These are phyloP conservation scores for Sarcophilus harrisii DNA, from an alignment of 2,797 vertebrate species.

Conservation along the genomic window DNA sequence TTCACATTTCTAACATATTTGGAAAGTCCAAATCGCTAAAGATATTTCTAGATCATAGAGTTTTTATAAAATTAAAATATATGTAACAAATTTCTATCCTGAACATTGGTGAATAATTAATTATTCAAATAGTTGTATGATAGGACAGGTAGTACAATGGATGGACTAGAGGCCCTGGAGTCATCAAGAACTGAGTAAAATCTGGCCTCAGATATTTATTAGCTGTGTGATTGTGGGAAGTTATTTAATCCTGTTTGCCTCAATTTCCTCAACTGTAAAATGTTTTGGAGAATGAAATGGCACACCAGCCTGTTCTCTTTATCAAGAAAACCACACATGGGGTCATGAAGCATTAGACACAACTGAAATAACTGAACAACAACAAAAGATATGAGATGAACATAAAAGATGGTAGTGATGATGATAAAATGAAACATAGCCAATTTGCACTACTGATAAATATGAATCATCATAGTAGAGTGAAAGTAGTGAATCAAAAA, in stretches of 20 bases:
- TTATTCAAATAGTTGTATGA: neutral
- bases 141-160: neutral
- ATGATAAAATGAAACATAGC: constrained; percentile 29
- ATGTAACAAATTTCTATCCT: neutral
- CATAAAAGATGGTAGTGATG: constrained; percentile 28
- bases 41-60: neutral
- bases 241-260: neutral
- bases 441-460: constrained; percentile 24
- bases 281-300: neutral
- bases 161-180: neutral
- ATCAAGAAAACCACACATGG: neutral
- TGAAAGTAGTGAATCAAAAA: neutral
- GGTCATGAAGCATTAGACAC: neutral
- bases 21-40: neutral
- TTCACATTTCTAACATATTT: neutral
- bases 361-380: neutral
- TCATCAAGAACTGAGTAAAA: constrained; percentile 13
- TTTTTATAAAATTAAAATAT: constrained; percentile 18
- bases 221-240: neutral
- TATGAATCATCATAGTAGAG: neutral
- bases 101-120: neutral
- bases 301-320: neutral
- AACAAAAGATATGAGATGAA: neutral
- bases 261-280: neutral
- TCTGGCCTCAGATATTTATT: neutral